phyloP scores from a whole-genome alignment of 2,888 invertebrate species.

The Opisthograptis luteolata region DNA sequence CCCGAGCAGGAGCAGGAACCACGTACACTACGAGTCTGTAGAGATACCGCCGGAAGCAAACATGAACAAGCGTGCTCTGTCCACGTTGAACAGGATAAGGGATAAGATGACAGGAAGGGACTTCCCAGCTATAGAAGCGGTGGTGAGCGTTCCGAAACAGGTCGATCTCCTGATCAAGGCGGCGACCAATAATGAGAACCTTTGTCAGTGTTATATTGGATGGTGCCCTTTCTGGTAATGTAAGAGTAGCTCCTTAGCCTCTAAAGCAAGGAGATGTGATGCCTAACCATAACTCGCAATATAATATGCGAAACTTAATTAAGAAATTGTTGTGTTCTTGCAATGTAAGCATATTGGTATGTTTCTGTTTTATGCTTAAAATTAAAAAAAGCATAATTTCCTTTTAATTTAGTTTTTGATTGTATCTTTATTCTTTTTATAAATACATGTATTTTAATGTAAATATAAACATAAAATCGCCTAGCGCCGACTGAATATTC shows the following conservation, averaged over 20 bases:
- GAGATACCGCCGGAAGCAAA: constrained; percentile 88
- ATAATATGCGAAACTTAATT: too few relatives aligned
- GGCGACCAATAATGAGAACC: constrained; percentile 98
- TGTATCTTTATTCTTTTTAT: too few relatives aligned
- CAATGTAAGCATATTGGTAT: too few relatives aligned
- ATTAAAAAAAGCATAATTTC: too few relatives aligned
- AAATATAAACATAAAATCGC: constrained; percentile 2
- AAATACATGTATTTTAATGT: constrained; percentile 1
- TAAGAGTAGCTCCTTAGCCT: too few relatives aligned
- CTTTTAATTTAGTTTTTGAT: too few relatives aligned
- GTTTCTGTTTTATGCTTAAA: too few relatives aligned
- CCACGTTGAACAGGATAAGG: constrained; percentile 95
- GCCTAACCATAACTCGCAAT: too few relatives aligned
- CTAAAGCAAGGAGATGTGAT: too few relatives aligned
- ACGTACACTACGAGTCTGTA: constrained; percentile 69
- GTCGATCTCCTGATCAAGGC: constrained; percentile 97
- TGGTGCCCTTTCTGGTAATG: constrained; percentile 94
- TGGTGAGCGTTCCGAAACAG: constrained; percentile 93
- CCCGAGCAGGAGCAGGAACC: constrained; percentile 70
- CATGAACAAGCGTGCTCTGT: constrained; percentile 95
- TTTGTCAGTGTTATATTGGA: constrained; percentile 99
- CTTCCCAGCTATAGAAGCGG: constrained; percentile 90
- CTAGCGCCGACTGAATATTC: constrained; percentile 19
- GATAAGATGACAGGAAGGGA: constrained; percentile 98
- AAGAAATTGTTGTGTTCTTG: too few relatives aligned